These are phyloP conservation scores for Temnopleurus reevesii DNA, from an alignment of 53 echinoderm and acorn worm species.

Conservation along the genomic window DNA sequence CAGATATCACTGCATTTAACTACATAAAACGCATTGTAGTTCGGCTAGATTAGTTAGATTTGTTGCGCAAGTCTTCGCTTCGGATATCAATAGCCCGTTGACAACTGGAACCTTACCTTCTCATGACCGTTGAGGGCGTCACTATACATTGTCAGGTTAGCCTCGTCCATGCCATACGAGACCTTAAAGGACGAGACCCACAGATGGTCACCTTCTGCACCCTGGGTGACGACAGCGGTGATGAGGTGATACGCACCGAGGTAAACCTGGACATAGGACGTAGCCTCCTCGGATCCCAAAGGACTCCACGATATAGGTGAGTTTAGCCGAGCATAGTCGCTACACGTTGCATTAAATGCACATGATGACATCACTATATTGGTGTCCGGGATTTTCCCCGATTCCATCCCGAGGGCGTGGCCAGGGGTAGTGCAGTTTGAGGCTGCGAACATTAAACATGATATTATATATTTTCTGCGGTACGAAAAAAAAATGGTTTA, in stretches of 20 bases:
- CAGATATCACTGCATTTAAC: too few relatives aligned
- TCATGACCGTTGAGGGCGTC: neutral
- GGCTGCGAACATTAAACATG: neutral
- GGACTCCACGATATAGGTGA: neutral
- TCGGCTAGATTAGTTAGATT: too few relatives aligned
- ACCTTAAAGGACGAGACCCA: slow-evolving; percentile 2
- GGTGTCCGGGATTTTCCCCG: neutral
- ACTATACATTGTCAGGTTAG: neutral
- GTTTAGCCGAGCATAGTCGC: neutral
- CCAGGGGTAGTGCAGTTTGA: neutral
- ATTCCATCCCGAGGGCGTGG: neutral
- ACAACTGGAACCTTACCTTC: neutral
- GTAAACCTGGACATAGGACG: neutral
- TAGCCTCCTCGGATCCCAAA: neutral
- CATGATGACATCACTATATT: neutral
- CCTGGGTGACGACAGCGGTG: slow-evolving; percentile 3
- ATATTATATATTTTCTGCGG: too few relatives aligned
- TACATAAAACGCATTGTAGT: too few relatives aligned
- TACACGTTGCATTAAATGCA: neutral
- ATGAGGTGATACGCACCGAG: neutral
- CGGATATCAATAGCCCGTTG: too few relatives aligned
- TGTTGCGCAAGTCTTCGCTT: too few relatives aligned
- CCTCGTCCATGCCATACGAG: neutral
- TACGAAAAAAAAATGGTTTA: too few relatives aligned
- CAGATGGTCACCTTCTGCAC: neutral